A percentile compares a stretch with the other conserved stretches of the same genome.
These are phyloP conservation scores for Pyrrhopygopsis socrates DNA, from an alignment of 2,888 invertebrate species.

Conservation along the genomic window DNA sequence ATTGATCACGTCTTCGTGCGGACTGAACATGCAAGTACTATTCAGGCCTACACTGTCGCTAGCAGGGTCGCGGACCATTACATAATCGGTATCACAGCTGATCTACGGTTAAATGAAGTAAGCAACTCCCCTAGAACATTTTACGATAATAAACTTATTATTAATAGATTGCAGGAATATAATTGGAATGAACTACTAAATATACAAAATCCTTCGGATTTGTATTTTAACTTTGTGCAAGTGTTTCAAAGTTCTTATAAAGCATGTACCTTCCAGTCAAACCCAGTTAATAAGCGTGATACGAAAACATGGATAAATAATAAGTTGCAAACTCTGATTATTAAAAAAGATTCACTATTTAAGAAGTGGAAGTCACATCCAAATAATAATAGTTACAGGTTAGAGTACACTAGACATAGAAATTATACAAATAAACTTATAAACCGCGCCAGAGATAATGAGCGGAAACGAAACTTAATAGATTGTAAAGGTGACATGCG, in stretches of 20 bases:
- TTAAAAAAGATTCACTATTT: slow-evolving; percentile 5
- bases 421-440: slow-evolving; percentile 15
- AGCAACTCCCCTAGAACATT: neutral
- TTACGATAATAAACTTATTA: neutral
- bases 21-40: neutral
- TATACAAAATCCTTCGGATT: neutral
- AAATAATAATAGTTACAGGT: slow-evolving; percentile 27
- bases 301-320: neutral
- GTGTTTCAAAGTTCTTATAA: slow-evolving; percentile 8
- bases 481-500: slow-evolving; percentile 21
- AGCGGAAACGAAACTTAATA: neutral
- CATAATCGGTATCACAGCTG: slow-evolving; percentile 2
- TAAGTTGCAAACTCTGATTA: neutral
- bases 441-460: slow-evolving; percentile 4
- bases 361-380: slow-evolving; percentile 32
- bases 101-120: neutral
- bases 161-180: neutral
- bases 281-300: neutral
- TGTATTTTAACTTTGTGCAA: neutral
- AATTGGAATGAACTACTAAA: neutral
- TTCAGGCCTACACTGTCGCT: neutral
- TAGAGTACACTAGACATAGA: slow-evolving; percentile 24
- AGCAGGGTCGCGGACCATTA: slow-evolving; percentile 20
- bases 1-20: slow-evolving; percentile 55
- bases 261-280: neutral